Evolutionary conservation across 2,113 vertebrate genomes (phyloP).

Genomic region (Octodon degus): DNA sequence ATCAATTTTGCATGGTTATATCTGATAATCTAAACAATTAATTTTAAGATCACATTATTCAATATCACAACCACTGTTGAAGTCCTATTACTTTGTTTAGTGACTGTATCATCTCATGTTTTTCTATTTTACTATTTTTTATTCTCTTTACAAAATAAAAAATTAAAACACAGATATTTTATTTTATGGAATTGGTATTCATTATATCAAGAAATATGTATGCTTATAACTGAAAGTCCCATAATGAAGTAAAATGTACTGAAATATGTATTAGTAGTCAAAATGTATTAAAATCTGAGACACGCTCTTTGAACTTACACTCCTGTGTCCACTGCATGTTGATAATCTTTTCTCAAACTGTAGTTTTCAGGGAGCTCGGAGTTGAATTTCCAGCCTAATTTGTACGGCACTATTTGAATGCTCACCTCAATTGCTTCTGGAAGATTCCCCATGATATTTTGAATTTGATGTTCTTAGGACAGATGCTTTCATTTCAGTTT

Average conservation of each 20-base stretch:
- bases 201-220: constrained; percentile 29
- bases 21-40: no score
- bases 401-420: not conserved
- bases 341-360: not conserved
- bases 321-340: not conserved
- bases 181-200: not conserved
- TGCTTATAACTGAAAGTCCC: not conserved
- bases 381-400: not conserved
- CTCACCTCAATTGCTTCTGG: not conserved
- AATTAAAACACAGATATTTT: not conserved
- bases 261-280: not conserved
- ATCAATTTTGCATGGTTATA: no score
- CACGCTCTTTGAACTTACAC: not conserved
- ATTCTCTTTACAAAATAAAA: no score
- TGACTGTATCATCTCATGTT: no score
- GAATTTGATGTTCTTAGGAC: not conserved
- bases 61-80: no score
- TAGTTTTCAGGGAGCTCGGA: constrained; percentile 2
- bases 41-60: no score
- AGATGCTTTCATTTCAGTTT: not conserved
- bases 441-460: constrained; percentile 23
- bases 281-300: constrained; percentile 51
- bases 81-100: no score
- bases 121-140: no score
- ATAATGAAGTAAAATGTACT: not conserved